Evolutionary conservation across 2,888 invertebrate genomes (phyloP), one percentile per base, ranked within the genome.

Genomic region (Drosophila paracracens): DNA sequence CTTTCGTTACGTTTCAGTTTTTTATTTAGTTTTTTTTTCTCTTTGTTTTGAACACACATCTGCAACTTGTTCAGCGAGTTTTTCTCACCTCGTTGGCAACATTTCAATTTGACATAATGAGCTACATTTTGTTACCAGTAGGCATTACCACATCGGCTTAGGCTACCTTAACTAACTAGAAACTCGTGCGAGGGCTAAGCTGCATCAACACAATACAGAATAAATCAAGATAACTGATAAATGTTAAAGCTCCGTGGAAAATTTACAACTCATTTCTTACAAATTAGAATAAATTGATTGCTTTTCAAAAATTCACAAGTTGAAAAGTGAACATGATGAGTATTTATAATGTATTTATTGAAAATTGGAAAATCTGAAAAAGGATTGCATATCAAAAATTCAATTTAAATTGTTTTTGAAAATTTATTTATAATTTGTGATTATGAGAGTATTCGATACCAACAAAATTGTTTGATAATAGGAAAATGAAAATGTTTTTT

Each of bases 71-170:
- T 74, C 66, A 68, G 85, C 75, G 72, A 81, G 80, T 82, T 79
- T 40, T 56, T 75, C 66, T 75, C 76, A 70, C 64, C 56, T 57
- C 36, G 50, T 48, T 50, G 75, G 82, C 91, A 91, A 92, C 92
- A 92, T 92, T 92, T 92, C 92, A 92, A 92, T 92, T 92, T 92
- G 92, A 92, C 92, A 92, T 92, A 92, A 92, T 92, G 92, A 92
- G 93, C 89, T 86, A 92, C 89, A 91, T 86, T 89, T 91, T 88
- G 84, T 86, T 81, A 67, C 58, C 81, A 65, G 81, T 80, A 76
- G 73, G 73, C 77, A 73, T 66, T 63, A 74, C 59, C 68, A 85
- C 66, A 76, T 43, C 31, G 62, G 53, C 46, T 54, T 52, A 36
- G 27, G 68, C 76, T 74, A 65, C 76, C 79, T 36, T 51, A 57